These are phyloP conservation scores for Polyommatus icarus DNA, from an alignment of 2,888 invertebrate species.

Conservation along the genomic window DNA sequence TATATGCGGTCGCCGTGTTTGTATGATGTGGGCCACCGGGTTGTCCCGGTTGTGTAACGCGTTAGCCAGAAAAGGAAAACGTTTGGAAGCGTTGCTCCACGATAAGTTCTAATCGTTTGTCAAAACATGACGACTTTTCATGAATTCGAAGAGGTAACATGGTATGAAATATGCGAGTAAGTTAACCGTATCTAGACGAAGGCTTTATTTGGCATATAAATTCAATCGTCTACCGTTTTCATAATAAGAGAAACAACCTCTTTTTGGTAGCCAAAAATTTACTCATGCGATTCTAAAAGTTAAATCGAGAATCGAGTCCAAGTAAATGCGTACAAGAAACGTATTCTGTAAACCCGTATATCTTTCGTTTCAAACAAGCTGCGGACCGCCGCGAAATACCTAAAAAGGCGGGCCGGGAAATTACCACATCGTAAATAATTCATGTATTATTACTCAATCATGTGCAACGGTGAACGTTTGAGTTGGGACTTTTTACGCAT, in stretches of 20 bases:
- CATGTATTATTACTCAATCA: constrained; percentile 77
- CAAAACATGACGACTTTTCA: neutral
- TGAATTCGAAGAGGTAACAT: neutral
- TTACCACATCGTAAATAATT: constrained; percentile 78
- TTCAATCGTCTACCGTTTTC: neutral
- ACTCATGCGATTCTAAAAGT: constrained; percentile 13
- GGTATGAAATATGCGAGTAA: too few species aligned
- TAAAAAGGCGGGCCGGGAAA: constrained; percentile 63
- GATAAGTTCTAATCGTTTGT: neutral
- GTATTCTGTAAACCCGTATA: constrained; percentile 41
- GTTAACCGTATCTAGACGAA: too few species aligned
- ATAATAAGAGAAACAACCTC: neutral
- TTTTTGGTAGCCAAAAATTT: neutral
- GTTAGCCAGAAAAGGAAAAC: neutral
- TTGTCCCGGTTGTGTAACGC: neutral
- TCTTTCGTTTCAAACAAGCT: constrained; percentile 47
- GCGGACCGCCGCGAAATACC: constrained; percentile 52
- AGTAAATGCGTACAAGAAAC: constrained; percentile 23
- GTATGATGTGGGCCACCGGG: neutral
- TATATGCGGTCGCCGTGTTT: constrained; percentile 12
- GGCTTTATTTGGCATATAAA: neutral
- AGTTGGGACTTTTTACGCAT: constrained; percentile 56
- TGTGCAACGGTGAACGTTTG: constrained; percentile 66
- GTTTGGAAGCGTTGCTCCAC: neutral
- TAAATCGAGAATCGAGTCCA: constrained; percentile 23